phyloP scores from a whole-genome alignment of 2,113 vertebrate genomes.

The Sturnus vulgaris region DNA sequence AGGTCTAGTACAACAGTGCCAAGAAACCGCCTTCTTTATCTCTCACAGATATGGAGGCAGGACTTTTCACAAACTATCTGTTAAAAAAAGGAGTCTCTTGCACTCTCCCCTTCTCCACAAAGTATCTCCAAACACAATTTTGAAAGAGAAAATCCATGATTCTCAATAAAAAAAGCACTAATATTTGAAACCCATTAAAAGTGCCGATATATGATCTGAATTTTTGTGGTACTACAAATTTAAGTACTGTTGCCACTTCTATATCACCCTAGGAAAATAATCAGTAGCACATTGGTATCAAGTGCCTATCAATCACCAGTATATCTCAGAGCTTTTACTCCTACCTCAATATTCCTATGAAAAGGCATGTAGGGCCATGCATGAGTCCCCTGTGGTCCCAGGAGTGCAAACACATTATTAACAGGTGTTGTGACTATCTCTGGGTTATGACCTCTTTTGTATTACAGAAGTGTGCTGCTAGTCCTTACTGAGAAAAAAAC shows the following conservation, averaged over 20 bases:
- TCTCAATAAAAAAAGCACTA: background rate
- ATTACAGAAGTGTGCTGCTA: background rate
- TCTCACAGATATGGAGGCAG: background rate
- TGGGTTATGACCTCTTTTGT: background rate
- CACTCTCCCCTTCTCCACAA: background rate
- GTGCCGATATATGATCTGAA: background rate
- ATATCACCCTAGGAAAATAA: background rate
- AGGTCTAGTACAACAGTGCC: background rate
- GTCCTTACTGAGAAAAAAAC: background rate
- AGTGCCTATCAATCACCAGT: background rate
- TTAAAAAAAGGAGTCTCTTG: background rate
- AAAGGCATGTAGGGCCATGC: background rate
- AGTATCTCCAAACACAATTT: background rate
- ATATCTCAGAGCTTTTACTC: background rate
- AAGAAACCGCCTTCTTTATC: background rate
- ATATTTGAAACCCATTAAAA: background rate
- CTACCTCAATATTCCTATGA: background rate
- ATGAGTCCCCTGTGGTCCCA: background rate
- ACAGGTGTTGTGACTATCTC: background rate
- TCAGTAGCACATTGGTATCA: background rate
- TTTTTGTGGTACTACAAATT: background rate
- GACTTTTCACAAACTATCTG: background rate
- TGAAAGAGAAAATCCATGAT: background rate
- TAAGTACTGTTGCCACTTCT: background rate
- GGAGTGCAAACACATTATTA: background rate